phyloP scores from a whole-genome alignment of 1,140 invertebrate species.

The Littorina saxatilis region DNA sequence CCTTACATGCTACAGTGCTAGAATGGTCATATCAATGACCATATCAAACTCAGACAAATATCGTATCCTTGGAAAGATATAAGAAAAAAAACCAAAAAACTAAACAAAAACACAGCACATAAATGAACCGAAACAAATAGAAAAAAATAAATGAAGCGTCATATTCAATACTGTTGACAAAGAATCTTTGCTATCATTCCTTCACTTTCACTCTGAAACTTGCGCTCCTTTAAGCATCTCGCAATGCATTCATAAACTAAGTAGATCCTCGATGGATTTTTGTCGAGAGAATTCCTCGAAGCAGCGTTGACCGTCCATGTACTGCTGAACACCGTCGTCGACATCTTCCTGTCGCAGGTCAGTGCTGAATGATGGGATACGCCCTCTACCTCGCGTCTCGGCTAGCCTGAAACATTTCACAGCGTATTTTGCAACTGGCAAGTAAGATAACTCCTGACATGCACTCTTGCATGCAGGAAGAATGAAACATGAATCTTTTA shows the following conservation, averaged over 20 bases:
- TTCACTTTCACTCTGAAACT: too few relatives aligned
- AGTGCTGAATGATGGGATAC: constrained; percentile 53
- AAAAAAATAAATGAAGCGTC: background rate
- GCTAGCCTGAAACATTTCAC: constrained; percentile 55
- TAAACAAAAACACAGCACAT: background rate
- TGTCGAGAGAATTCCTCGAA: constrained; percentile 61
- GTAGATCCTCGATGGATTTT: constrained; percentile 62
- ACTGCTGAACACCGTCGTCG: constrained; percentile 62
- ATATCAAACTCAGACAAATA: too few relatives aligned
- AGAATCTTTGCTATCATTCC: too few relatives aligned
- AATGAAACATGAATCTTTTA: too few relatives aligned
- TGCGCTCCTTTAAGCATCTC: too few relatives aligned
- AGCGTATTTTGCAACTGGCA: background rate
- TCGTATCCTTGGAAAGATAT: too few relatives aligned
- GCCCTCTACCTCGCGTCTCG: constrained; percentile 45
- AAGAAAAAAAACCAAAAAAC: too few relatives aligned
- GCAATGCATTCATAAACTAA: constrained; percentile 62
- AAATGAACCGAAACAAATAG: background rate
- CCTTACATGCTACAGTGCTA: too few relatives aligned
- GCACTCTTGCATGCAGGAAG: background rate
- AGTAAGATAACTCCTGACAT: background rate
- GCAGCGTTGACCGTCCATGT: constrained; percentile 58
- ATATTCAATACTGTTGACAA: too few relatives aligned
- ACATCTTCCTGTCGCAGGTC: constrained; percentile 58
- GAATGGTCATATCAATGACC: too few relatives aligned